These are phyloP conservation scores for Meleagris gallopavo DNA, from an alignment of 2,113 vertebrate species.

Conservation along the genomic window DNA sequence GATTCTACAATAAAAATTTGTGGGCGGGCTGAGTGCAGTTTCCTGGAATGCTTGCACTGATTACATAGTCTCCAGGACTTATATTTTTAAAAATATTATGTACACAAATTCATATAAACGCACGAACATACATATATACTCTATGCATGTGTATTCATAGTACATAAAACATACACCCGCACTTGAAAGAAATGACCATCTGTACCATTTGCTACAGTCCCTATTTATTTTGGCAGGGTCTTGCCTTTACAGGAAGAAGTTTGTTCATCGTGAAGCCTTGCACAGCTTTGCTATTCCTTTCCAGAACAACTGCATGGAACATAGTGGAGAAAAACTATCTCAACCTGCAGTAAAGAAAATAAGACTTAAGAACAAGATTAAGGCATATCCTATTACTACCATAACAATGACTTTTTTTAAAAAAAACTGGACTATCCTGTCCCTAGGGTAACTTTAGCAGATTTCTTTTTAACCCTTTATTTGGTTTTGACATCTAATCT, in stretches of 20 bases:
- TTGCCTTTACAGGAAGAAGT: constrained; percentile 25
- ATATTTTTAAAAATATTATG: not conserved
- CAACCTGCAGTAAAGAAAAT: constrained; percentile 75
- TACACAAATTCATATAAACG: not conserved
- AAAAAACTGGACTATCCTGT: constrained; percentile 78
- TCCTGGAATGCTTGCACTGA: not conserved
- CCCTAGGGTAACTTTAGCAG: constrained; percentile 64
- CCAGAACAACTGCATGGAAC: constrained; percentile 58
- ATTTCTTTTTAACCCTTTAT: constrained; percentile 73
- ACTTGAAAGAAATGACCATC: not conserved
- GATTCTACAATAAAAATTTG: not conserved
- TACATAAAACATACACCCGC: rapidly evolving
- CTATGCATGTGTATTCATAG: not conserved
- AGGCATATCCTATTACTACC: constrained; percentile 91
- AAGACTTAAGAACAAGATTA: constrained; percentile 69
- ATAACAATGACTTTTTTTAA: constrained; percentile 82
- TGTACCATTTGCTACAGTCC: constrained; percentile 19
- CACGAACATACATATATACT: no score
- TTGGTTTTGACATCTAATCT: not conserved
- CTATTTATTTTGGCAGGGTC: constrained; percentile 62
- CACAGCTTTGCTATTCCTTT: constrained; percentile 28
- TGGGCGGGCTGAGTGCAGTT: not conserved
- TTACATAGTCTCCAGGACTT: not conserved
- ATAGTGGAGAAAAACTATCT: constrained; percentile 22
- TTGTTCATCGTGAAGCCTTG: not conserved